Evolutionary conservation across 2,888 invertebrate species (phyloP), one percentile per base, ranked within the genome.

Genomic region (Actias luna): DNA sequence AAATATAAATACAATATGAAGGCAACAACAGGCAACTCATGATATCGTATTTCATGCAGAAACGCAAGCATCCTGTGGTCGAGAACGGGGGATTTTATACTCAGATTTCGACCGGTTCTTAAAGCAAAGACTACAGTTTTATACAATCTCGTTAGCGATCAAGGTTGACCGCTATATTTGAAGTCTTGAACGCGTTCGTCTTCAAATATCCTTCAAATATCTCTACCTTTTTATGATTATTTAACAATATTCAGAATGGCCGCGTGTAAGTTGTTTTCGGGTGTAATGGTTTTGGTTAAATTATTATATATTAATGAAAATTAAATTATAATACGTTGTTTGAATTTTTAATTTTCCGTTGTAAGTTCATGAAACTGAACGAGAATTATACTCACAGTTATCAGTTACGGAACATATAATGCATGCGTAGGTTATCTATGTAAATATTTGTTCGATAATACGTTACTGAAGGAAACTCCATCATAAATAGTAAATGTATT

Each of bases 21-120:
- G 77, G 70, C 71, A 69, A 70, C 72, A 73, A 68, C 71, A 73
- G 72, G 65, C 77, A 69, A 66, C 67, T 65, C 68, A 66, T 61
- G 63, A 80, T 85, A 84, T 88, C 80, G 74, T 72, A 76, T 89
- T 88, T 71, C 88, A 78, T 79, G 86, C 82, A 84, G 88, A 88
- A 88, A 85, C 84, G 74, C 74, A 73, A 73, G 72, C 79, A 71
- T 22, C 46, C 46, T 50, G 46, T 25, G 25, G 46, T 50, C 46
- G 46, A 42, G n/a, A 18, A 42, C 42, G 7, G 78, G 73, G 74
- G 78, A 80, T 82, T 74, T 71, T 72, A n/a, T 73, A 72, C 70
- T 69, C 71, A 69, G 75, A 70, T 68, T 61, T 69, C 60, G 52
- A 63, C 63, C 63, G 59, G 63, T 63, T 59, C 52, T 39, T 18